phyloP scores from a whole-genome alignment of 1,140 invertebrate genomes.

The Conus ventricosus region DNA sequence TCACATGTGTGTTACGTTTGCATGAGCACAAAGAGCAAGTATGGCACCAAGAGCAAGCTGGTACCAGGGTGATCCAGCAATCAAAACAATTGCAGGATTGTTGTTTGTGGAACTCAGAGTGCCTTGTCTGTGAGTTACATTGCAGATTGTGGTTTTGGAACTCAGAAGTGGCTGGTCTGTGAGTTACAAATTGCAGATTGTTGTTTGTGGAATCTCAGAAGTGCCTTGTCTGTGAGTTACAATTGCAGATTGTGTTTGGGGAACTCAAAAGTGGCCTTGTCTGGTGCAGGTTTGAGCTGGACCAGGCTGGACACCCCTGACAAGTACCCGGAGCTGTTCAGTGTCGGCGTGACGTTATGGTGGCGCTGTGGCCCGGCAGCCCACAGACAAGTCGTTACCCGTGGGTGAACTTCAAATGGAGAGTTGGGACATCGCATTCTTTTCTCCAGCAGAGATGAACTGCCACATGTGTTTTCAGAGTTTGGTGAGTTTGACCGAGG shows the following conservation, averaged over 20 bases:
- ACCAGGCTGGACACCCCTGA: conserved; percentile 87
- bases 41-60: too few species aligned
- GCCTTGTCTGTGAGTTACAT: too few species aligned
- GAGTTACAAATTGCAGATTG: too few species aligned
- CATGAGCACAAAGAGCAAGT: too few species aligned
- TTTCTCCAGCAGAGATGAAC: conserved; percentile 88
- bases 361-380: conserved; percentile 82
- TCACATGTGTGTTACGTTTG: too few species aligned
- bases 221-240: too few species aligned
- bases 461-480: conserved; percentile 77
- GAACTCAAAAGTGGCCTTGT: background rate
- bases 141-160: too few species aligned
- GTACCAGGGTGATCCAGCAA: background rate
- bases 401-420: conserved; percentile 83
- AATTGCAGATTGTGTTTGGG: background rate
- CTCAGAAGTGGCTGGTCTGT: too few species aligned
- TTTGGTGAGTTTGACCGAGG: conserved; percentile 62
- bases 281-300: conserved; percentile 83
- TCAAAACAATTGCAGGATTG: background rate
- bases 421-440: conserved; percentile 80
- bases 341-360: conserved; percentile 83
- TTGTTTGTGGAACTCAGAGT: too few species aligned
- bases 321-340: conserved; percentile 87
- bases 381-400: conserved; percentile 79
- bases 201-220: too few species aligned